Conservation (phyloP, 2,797 vertebrate genomes). For the Craterocephalus amniculus region DNA sequence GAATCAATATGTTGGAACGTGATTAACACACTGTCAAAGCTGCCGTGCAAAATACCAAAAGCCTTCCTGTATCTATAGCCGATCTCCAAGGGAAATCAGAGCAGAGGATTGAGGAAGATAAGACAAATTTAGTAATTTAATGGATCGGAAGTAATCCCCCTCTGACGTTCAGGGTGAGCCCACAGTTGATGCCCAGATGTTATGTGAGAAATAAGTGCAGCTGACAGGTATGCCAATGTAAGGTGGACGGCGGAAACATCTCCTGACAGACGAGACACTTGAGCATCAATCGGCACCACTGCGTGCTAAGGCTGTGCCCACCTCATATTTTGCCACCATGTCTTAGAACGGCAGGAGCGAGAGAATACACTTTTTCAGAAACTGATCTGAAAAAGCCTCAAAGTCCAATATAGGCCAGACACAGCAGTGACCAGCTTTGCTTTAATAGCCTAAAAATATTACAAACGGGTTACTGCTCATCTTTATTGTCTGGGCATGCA, state of each 20-base stretch:
- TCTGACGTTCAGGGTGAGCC: slow-evolving; percentile 6
- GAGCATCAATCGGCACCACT: neutral
- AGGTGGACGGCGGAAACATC: slow-evolving; percentile 5
- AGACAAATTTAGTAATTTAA: slow-evolving; percentile 39
- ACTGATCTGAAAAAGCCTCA: slow-evolving; percentile 16
- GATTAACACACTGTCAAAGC: slow-evolving; percentile 39
- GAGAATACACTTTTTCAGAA: slow-evolving; percentile 25
- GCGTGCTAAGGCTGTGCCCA: neutral
- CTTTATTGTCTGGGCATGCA: neutral
- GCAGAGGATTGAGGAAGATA: slow-evolving; percentile 22
- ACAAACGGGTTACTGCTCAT: slow-evolving; percentile 1
- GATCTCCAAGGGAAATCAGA: slow-evolving; percentile 15
- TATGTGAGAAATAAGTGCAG: neutral
- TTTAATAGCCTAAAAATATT: slow-evolving; percentile 18
- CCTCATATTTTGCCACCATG: neutral
- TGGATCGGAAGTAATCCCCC: slow-evolving; percentile 20
- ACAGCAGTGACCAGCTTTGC: neutral
- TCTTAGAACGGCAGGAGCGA: neutral
- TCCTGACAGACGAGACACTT: slow-evolving; percentile 19
- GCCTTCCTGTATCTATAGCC: slow-evolving; percentile 6
- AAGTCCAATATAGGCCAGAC: slow-evolving; percentile 28
- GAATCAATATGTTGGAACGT: slow-evolving; percentile 35
- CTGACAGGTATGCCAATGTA: slow-evolving; percentile 25
- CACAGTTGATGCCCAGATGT: slow-evolving; percentile 13
- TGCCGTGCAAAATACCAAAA: slow-evolving; percentile 28